phyloP scores from a whole-genome alignment of 2,113 vertebrate genomes.

The Suncus etruscus region DNA sequence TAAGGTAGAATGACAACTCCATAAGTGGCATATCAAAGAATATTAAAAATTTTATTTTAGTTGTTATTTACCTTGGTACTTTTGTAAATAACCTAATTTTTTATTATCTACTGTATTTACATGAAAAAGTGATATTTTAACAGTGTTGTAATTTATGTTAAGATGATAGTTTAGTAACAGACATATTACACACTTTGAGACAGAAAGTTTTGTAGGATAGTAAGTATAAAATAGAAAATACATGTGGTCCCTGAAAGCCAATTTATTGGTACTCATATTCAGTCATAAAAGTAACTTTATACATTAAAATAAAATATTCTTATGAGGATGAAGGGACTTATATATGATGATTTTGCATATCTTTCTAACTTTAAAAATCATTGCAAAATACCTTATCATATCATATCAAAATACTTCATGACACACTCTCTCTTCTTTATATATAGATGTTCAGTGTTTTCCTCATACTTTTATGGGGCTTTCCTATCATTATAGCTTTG shows the following conservation, averaged over 20 bases:
- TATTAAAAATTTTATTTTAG: neutral
- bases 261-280: accelerated
- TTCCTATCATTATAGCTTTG: neutral
- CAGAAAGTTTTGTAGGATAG: neutral
- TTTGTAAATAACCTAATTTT: neutral
- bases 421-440: accelerated
- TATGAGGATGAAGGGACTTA: too few relatives aligned
- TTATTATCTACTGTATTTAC: neutral
- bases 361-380: too few relatives aligned
- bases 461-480: neutral
- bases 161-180: neutral
- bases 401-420: accelerated
- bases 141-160: conserved; percentile 12
- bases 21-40: neutral
- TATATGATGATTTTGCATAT: too few relatives aligned
- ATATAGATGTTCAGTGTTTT: accelerated
- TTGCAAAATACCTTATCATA: neutral
- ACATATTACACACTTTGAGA: neutral
- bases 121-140: neutral
- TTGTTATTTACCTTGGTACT: neutral
- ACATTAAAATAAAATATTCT: neutral
- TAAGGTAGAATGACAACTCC: too few relatives aligned
- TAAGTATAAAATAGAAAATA: neutral
- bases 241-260: accelerated
- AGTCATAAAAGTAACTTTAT: neutral